Conservation (phyloP, 2,797 vertebrate genomes). For the Gymnopithys bicolor region DNA sequence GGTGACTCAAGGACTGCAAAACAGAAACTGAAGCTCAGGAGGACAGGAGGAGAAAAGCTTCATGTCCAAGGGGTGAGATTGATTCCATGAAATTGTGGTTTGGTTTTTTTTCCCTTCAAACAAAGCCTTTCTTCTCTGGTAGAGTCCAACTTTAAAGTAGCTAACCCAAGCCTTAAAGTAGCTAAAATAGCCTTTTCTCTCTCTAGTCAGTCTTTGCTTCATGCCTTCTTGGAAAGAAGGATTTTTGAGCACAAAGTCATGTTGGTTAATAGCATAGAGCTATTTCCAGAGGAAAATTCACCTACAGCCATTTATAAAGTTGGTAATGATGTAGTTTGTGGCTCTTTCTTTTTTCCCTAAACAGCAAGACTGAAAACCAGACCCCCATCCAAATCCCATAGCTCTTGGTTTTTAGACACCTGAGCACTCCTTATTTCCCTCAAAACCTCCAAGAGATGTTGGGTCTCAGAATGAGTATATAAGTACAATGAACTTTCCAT, state of each 20-base stretch:
- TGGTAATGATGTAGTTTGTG: neutral
- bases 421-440: neutral
- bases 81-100: neutral
- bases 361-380: neutral
- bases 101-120: neutral
- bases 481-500: neutral
- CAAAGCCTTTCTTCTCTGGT: neutral
- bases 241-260: neutral
- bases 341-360: neutral
- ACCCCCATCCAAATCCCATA: neutral
- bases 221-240: neutral
- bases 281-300: neutral
- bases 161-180: neutral
- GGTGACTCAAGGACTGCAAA: neutral
- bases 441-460: neutral
- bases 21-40: neutral
- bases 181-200: neutral
- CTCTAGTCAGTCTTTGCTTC: neutral
- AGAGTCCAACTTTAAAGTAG: neutral
- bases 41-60: neutral
- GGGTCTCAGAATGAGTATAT: neutral
- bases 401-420: neutral
- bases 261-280: neutral
- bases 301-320: neutral
- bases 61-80: neutral